A percentile compares a stretch with the other conserved stretches of the same genome.
These are phyloP conservation scores for Gobiocypris rarus DNA, from an alignment of 2,113 vertebrate species.

Conservation along the genomic window DNA sequence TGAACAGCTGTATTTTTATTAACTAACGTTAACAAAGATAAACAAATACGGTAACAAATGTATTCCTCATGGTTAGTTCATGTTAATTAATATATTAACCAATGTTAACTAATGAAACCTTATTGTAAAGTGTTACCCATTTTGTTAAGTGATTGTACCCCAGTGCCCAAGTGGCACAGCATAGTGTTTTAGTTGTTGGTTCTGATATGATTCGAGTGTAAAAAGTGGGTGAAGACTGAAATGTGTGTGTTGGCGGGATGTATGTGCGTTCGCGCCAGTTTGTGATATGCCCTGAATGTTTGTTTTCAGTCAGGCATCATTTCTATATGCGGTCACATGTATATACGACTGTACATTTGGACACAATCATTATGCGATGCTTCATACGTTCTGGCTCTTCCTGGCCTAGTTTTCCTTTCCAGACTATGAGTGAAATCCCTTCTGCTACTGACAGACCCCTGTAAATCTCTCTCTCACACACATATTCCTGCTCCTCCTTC, in stretches of 20 bases:
- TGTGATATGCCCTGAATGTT: not conserved
- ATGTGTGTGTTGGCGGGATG: not conserved
- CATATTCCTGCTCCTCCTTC: slow-evolving; percentile 15
- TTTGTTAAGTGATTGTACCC: not conserved
- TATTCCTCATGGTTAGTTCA: no score
- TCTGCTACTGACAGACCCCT: slow-evolving; percentile 12
- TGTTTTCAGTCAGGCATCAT: slow-evolving; percentile 9
- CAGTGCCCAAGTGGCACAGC: not conserved
- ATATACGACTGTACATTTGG: not conserved
- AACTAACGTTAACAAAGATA: no score
- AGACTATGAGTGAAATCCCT: slow-evolving; percentile 30
- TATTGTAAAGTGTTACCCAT: no score
- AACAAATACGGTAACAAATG: no score
- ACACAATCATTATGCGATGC: not conserved
- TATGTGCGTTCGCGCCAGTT: not conserved
- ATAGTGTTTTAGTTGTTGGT: slow-evolving; percentile 4
- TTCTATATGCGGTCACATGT: not conserved
- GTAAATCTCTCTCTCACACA: not conserved
- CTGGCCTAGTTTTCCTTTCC: slow-evolving; percentile 65
- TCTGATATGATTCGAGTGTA: not conserved
- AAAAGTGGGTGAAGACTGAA: not conserved
- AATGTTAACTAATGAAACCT: no score
- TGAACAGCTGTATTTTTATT: no score
- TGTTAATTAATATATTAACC: no score
- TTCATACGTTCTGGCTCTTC: slow-evolving; percentile 36